phyloP scores from a whole-genome alignment of 2,113 vertebrate species.

The Manacus vitellinus region DNA sequence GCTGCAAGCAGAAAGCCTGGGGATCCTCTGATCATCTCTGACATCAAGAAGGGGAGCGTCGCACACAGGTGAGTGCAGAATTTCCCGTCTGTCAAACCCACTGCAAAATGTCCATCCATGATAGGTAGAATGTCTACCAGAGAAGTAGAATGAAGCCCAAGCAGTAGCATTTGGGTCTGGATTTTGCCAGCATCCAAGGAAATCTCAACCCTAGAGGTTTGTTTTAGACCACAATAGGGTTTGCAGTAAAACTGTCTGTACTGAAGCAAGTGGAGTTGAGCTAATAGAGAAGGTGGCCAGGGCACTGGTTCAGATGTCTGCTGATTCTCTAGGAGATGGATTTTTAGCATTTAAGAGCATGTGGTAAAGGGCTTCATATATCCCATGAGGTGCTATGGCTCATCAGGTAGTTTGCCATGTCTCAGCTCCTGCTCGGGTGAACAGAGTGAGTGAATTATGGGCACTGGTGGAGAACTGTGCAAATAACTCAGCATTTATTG shows the following conservation, averaged over 20 bases:
- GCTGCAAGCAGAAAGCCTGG: constrained; percentile 90
- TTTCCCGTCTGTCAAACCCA: neutral
- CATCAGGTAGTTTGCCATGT: neutral
- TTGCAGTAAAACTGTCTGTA: neutral
- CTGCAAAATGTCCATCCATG: neutral
- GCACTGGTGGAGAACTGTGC: neutral
- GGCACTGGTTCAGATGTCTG: neutral
- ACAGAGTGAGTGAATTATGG: neutral
- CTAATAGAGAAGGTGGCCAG: neutral
- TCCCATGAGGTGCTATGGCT: neutral
- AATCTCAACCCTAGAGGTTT: neutral
- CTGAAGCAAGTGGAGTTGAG: neutral
- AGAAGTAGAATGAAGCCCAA: neutral
- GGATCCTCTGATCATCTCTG: constrained; percentile 94
- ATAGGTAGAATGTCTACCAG: neutral
- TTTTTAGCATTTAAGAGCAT: neutral
- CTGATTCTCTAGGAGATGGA: neutral
- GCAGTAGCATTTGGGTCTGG: neutral
- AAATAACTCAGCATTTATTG: constrained; percentile 7
- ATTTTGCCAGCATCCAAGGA: neutral
- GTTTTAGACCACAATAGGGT: neutral
- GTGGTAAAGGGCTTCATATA: neutral
- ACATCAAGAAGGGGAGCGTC: constrained; percentile 94
- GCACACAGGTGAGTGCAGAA: constrained; percentile 87
- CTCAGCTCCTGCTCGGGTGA: neutral